Conservation (phyloP, 2,797 vertebrate species). For the Prunella strophiata region DNA sequence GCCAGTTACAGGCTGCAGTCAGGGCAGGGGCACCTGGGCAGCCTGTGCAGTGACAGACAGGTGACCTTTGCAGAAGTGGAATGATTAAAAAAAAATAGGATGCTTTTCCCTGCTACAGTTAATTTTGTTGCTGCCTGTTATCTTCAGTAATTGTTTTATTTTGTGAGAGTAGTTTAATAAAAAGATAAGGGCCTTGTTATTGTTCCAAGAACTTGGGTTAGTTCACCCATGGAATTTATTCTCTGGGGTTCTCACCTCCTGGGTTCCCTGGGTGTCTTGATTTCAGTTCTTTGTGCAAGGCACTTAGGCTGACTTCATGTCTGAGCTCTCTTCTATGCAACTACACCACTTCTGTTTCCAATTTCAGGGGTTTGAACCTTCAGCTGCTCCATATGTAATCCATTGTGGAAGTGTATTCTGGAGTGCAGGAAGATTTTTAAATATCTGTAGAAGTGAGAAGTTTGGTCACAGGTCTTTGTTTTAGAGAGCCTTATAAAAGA, state of each 20-base stretch:
- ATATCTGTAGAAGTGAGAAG: background rate
- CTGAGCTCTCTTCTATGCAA: background rate
- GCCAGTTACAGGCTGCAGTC: background rate
- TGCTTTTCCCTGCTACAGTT: background rate
- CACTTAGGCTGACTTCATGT: background rate
- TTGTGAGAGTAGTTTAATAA: background rate
- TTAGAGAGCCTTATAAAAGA: background rate
- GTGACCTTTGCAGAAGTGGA: background rate
- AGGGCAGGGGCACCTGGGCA: background rate
- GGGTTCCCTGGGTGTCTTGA: background rate
- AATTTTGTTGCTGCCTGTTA: background rate
- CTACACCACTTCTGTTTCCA: background rate
- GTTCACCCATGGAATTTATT: background rate
- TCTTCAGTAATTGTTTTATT: background rate
- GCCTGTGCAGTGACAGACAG: background rate
- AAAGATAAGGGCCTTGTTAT: background rate
- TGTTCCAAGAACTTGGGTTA: background rate
- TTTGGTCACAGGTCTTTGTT: background rate
- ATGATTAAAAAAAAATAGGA: background rate
- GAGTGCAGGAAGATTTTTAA: background rate
- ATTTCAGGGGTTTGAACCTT: background rate
- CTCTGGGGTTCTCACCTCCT: background rate
- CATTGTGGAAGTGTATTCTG: background rate
- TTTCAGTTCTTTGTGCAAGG: background rate
- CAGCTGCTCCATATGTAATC: background rate